Conservation (phyloP, 1,140 invertebrate genomes). For the Contarinia nasturtii region DNA sequence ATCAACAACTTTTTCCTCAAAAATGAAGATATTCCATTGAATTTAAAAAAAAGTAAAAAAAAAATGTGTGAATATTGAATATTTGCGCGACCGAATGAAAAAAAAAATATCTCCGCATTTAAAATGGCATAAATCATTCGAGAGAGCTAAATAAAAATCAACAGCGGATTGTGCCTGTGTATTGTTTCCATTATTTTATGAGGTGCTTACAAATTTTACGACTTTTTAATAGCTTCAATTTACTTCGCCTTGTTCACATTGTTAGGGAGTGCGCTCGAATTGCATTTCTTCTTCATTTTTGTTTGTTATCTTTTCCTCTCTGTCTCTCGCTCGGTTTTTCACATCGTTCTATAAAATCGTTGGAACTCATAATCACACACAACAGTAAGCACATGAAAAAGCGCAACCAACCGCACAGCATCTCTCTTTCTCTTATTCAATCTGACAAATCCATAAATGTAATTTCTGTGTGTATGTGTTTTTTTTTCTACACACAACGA, state of each 20-base stretch:
- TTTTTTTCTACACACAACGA: too few species aligned
- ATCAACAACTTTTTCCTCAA: too few species aligned
- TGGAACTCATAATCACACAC: background rate
- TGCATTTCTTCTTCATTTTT: too few species aligned
- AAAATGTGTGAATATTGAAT: background rate
- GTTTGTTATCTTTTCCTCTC: too few species aligned
- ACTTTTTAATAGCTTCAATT: slow-evolving; percentile 20
- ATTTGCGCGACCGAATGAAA: background rate
- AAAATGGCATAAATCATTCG: background rate
- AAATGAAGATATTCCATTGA: too few species aligned
- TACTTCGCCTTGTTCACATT: too few species aligned
- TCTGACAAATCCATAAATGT: too few species aligned
- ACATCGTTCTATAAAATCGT: background rate
- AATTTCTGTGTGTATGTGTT: too few species aligned
- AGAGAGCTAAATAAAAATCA: background rate
- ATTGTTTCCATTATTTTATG: slow-evolving; percentile 16
- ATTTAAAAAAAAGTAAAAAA: background rate
- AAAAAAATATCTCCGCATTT: background rate
- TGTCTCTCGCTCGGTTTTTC: too few species aligned
- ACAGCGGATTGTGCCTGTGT: background rate
- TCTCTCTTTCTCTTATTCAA: too few species aligned
- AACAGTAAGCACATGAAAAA: background rate
- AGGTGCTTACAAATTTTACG: slow-evolving; percentile 26
- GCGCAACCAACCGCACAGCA: background rate
- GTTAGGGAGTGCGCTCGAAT: too few species aligned